phyloP scores from a whole-genome alignment of 2,888 invertebrate species.

The Galerucella pusilla region DNA sequence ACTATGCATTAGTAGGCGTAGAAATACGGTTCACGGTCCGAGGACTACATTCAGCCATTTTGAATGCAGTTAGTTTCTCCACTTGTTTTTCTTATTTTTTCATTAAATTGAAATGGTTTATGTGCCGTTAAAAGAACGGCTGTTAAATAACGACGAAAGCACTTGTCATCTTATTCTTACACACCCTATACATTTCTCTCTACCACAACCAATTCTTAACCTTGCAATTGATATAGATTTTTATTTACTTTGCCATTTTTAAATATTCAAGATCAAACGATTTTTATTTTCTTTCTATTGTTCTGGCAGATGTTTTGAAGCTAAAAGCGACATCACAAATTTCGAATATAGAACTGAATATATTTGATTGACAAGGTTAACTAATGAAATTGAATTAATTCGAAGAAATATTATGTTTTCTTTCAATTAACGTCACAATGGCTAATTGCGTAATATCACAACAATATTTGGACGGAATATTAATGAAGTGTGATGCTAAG shows the following conservation, averaged over 20 bases:
- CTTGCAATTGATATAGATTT: not conserved
- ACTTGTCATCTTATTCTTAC: no score
- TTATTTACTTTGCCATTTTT: not conserved
- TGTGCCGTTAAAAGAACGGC: not conserved
- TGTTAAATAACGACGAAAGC: no score
- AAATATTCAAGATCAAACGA: not conserved
- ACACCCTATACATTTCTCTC: no score
- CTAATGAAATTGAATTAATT: slow-evolving; percentile 2
- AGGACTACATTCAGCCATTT: not conserved
- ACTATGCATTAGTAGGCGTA: not conserved
- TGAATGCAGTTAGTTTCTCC: no score
- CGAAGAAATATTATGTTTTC: slow-evolving; percentile 10
- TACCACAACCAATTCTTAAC: not conserved
- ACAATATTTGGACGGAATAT: slow-evolving; percentile 7
- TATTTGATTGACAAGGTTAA: slow-evolving; percentile 10
- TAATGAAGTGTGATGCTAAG: not conserved
- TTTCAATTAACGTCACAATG: slow-evolving; percentile 15
- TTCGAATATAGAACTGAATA: not conserved
- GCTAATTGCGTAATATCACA: not conserved
- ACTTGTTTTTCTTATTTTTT: not conserved
- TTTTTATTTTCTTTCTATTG: not conserved
- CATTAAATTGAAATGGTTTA: not conserved
- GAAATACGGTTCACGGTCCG: not conserved
- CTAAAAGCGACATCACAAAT: not conserved
- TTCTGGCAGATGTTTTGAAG: slow-evolving; percentile 3